Evolutionary conservation across 2,113 vertebrate genomes (phyloP).

Genomic region (Calyptomena viridis): DNA sequence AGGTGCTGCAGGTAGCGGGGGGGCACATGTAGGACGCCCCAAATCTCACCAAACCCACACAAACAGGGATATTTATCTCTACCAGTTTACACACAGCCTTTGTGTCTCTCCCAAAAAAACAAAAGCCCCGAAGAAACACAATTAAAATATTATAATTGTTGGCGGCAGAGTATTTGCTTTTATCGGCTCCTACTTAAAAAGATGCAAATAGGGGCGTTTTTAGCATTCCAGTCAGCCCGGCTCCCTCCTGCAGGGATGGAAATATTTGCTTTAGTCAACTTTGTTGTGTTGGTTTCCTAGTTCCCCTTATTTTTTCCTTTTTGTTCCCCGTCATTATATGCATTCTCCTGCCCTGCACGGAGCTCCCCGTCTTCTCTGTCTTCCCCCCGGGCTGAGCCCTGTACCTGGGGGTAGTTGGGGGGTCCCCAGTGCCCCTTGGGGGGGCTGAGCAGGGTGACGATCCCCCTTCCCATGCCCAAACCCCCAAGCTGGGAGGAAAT

Average conservation of each 20-base stretch:
- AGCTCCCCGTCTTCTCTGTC: neutral
- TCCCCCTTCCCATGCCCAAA: neutral
- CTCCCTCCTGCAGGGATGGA: constrained; percentile 41
- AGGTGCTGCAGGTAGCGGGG: neutral
- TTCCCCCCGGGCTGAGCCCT: neutral
- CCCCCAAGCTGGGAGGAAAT: too few relatives aligned
- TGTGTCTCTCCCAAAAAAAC: neutral
- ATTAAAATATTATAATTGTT: constrained; percentile 77
- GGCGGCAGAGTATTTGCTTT: constrained; percentile 65
- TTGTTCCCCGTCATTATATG: neutral
- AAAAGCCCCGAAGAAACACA: constrained; percentile 61
- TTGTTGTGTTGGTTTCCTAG: constrained; percentile 9
- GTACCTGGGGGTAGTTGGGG: too few relatives aligned
- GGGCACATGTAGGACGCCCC: rapidly evolving
- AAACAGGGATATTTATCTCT: neutral
- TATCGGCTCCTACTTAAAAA: constrained; percentile 50
- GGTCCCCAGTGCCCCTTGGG: neutral
- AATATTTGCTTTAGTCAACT: constrained; percentile 58
- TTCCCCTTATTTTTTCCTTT: neutral
- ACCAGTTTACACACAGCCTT: neutral
- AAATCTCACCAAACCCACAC: neutral
- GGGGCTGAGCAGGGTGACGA: neutral
- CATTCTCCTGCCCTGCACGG: neutral
- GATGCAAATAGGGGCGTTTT: constrained; percentile 65
- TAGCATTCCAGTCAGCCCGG: constrained; percentile 54